Conservation (phyloP, 2,888 invertebrate species). For the Bombylius discolor region DNA sequence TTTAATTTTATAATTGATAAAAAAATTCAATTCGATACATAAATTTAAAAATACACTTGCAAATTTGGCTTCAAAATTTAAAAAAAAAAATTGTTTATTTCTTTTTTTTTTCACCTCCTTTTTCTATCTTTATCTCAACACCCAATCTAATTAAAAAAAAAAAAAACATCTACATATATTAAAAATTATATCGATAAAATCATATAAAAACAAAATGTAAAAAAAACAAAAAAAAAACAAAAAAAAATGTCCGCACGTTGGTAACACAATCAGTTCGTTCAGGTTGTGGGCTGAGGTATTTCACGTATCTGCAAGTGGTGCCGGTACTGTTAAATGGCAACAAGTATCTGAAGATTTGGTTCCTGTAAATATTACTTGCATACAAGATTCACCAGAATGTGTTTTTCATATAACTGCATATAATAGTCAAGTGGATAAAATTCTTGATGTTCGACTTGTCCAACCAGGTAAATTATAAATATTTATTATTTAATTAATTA, state of each 20-base stretch:
- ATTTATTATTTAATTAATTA: background rate
- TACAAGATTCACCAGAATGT: conserved; percentile 91
- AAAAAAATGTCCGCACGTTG: conserved; percentile 13
- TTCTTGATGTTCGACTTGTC: conserved; percentile 89
- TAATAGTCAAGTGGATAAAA: conserved; percentile 97
- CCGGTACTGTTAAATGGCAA: conserved; percentile 92
- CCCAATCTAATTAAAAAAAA: background rate
- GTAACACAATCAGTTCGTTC: conserved; percentile 28
- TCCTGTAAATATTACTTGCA: conserved; percentile 95
- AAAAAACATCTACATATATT: no score
- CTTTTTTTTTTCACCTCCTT: conserved; percentile 1
- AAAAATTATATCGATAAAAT: no score
- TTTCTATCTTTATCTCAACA: conserved; percentile 3
- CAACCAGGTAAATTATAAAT: conserved; percentile 66
- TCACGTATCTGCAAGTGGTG: conserved; percentile 87
- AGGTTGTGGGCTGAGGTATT: conserved; percentile 98
- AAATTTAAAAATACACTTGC: no score
- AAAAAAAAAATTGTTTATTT: background rate
- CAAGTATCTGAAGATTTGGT: conserved; percentile 96
- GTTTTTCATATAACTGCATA: conserved; percentile 98
- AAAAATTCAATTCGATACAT: no score
- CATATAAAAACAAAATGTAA: conserved; percentile 4
- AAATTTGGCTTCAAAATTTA: background rate
- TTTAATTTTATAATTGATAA: no score
- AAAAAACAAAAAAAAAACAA: conserved; percentile 13